Evolutionary conservation across 2,888 invertebrate species (phyloP).

Genomic region (Perithous albicinctus): DNA sequence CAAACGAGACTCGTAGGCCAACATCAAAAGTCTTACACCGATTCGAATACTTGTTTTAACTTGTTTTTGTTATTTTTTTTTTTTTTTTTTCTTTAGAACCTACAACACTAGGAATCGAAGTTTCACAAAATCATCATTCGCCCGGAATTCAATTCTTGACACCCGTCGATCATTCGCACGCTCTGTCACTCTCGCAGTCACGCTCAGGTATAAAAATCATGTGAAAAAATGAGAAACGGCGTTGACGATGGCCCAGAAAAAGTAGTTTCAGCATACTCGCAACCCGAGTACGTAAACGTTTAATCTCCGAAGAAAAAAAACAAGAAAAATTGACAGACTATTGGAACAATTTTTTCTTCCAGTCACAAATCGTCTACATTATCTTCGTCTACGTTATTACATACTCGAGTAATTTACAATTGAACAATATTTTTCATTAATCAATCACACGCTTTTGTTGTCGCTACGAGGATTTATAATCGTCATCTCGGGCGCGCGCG

Average conservation of each 20-base stretch:
- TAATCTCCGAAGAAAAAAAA: too few species aligned
- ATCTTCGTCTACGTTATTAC: slow-evolving; percentile 42
- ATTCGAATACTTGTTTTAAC: slow-evolving; percentile 51
- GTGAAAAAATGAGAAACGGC: slow-evolving; percentile 72
- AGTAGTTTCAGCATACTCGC: slow-evolving; percentile 53
- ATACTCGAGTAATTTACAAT: slow-evolving; percentile 66
- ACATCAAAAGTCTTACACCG: slow-evolving; percentile 59
- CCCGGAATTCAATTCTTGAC: slow-evolving; percentile 6
- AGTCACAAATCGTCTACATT: slow-evolving; percentile 65
- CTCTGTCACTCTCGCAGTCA: slow-evolving; percentile 38
- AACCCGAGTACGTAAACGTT: slow-evolving; percentile 35
- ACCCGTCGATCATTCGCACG: slow-evolving; percentile 17
- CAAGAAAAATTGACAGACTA: slow-evolving; percentile 74
- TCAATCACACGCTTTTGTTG: not conserved
- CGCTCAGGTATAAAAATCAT: slow-evolving; percentile 72
- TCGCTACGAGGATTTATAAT: not conserved
- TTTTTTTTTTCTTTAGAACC: slow-evolving; percentile 31
- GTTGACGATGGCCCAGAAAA: slow-evolving; percentile 69
- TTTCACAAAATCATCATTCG: slow-evolving; percentile 40
- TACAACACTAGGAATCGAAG: slow-evolving; percentile 27
- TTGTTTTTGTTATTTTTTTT: too few species aligned
- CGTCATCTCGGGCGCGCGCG: not conserved
- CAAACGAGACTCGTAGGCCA: slow-evolving; percentile 57
- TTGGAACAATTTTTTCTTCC: slow-evolving; percentile 67
- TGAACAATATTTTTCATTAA: slow-evolving; percentile 63